Conservation (phyloP, 2,797 vertebrate species). For the Novumbra hubbsi region DNA sequence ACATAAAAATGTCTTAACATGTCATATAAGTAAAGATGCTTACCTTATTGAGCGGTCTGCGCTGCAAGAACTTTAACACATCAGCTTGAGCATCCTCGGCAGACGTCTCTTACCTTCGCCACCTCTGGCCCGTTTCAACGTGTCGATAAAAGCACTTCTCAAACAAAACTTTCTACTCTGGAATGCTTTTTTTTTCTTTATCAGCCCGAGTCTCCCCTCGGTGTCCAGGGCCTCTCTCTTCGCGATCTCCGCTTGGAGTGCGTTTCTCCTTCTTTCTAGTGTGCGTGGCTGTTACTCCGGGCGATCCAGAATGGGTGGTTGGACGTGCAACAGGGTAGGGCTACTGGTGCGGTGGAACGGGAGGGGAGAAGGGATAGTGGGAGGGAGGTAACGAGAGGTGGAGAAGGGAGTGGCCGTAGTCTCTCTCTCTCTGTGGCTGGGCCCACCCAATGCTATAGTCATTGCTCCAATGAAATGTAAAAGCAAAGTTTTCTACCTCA, state of each 20-base stretch:
- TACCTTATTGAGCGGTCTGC: constrained; percentile 70
- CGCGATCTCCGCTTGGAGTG: constrained; percentile 46
- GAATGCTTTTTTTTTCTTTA: constrained; percentile 58
- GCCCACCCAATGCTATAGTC: constrained; percentile 63
- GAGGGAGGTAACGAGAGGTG: constrained; percentile 43
- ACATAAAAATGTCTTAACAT: neutral
- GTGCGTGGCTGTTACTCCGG: constrained; percentile 69
- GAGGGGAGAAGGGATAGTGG: constrained; percentile 44
- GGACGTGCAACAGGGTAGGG: constrained; percentile 61
- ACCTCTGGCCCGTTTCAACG: constrained; percentile 47
- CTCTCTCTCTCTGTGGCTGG: constrained; percentile 34
- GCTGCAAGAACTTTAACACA: constrained; percentile 66
- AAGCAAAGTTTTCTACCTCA: constrained; percentile 25
- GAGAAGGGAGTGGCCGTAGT: constrained; percentile 70
- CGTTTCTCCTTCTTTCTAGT: constrained; percentile 52
- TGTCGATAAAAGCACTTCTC: constrained; percentile 63
- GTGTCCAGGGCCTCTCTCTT: constrained; percentile 65
- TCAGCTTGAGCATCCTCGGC: constrained; percentile 76
- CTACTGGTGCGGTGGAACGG: constrained; percentile 59
- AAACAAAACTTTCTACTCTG: constrained; percentile 46
- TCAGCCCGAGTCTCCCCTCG: constrained; percentile 35
- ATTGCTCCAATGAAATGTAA: constrained; percentile 41
- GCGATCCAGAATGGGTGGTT: constrained; percentile 76
- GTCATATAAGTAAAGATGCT: constrained; percentile 20
- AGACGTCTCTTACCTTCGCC: constrained; percentile 43